Percentiles rank a stretch among this genome's conserved stretches.
These are phyloP conservation scores for Alitta virens DNA, from an alignment of 2,888 invertebrate species.

Conservation along the genomic window DNA sequence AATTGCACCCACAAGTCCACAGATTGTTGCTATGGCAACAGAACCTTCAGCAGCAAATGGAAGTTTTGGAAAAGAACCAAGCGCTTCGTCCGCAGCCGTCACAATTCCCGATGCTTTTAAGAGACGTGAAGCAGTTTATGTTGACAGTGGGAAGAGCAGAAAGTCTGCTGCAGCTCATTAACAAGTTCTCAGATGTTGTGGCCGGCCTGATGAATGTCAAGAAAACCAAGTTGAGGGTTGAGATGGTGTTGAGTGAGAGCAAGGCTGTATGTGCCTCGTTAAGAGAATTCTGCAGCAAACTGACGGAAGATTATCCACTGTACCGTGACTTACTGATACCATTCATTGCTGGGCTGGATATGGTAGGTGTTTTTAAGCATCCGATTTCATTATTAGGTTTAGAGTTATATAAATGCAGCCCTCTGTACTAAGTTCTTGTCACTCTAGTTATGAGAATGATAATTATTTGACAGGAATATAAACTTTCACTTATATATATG, in stretches of 20 bases:
- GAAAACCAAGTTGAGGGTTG: neutral
- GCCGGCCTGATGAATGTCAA: too few relatives aligned
- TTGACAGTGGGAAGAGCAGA: conserved; percentile 24
- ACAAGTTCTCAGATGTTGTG: conserved; percentile 1
- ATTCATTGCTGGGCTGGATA: conserved; percentile 68
- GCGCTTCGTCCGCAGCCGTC: too few relatives aligned
- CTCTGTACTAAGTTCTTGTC: too few relatives aligned
- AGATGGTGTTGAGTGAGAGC: conserved; percentile 33
- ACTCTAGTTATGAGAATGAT: too few relatives aligned
- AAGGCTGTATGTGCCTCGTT: conserved; percentile 40
- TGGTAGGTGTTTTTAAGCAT: conserved; percentile 60
- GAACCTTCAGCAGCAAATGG: too few relatives aligned
- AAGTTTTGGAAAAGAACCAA: too few relatives aligned
- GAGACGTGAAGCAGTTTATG: conserved; percentile 35
- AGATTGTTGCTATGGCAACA: too few relatives aligned
- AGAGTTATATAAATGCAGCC: too few relatives aligned
- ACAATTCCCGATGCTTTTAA: conserved; percentile 29
- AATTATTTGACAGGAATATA: too few relatives aligned
- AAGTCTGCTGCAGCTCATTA: neutral
- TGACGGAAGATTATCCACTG: conserved; percentile 57
- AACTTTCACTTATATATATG: too few relatives aligned
- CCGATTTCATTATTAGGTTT: too few relatives aligned
- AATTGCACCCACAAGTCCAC: too few relatives aligned
- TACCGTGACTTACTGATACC: conserved; percentile 80
- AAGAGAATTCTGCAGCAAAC: conserved; percentile 33